Conservation (phyloP, 2,888 invertebrate genomes). For the Yponomeuta evonymella region DNA sequence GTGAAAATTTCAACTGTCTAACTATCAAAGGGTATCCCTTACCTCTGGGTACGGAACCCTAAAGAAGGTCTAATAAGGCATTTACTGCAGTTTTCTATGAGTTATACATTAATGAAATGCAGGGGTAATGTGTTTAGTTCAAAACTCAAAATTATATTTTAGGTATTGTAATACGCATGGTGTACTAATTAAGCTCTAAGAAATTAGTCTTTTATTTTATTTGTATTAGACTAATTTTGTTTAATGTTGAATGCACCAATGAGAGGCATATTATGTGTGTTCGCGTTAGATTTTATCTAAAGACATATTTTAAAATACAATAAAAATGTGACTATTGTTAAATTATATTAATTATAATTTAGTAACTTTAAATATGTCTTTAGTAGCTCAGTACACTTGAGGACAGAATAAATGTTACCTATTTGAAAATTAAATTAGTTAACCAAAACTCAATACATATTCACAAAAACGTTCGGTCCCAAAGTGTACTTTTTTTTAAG, state of each 20-base stretch:
- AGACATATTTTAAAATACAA: neutral
- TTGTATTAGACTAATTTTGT: neutral
- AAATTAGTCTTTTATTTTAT: neutral
- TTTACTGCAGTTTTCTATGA: neutral
- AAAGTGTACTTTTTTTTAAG: slow-evolving; percentile 40
- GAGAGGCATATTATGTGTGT: neutral
- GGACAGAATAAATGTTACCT: slow-evolving; percentile 36
- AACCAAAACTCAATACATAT: neutral
- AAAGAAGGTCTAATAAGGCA: neutral
- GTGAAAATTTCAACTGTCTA: too few species aligned
- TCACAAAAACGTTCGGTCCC: slow-evolving; percentile 31
- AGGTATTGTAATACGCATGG: neutral
- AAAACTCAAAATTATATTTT: neutral
- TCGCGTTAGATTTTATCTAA: neutral
- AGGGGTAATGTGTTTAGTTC: neutral
- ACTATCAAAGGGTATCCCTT: too few species aligned
- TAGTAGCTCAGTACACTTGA: slow-evolving; percentile 39
- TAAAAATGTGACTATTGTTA: too few species aligned
- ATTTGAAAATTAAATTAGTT: neutral
- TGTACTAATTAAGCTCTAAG: neutral
- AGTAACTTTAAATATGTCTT: neutral
- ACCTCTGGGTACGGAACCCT: neutral
- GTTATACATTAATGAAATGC: neutral
- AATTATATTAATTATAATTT: too few species aligned
- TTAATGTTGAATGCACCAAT: neutral